Percentiles rank a stretch among this genome's conserved stretches.
Conservation (phyloP, 2,888 invertebrate genomes). For the Pyrochroa serraticornis region DNA sequence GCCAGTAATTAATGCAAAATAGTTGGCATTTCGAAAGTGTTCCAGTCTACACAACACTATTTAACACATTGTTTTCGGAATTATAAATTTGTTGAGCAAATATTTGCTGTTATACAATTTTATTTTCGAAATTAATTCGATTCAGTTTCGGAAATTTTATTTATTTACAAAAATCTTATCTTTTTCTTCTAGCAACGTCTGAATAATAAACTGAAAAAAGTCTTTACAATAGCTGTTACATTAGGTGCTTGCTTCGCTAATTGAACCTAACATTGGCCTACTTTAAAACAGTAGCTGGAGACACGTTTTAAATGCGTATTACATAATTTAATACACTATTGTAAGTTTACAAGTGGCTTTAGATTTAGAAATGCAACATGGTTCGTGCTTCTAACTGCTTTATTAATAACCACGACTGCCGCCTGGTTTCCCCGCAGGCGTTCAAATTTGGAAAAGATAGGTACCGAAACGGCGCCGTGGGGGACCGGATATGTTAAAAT, state of each 20-base stretch:
- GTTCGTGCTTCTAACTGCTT: no score
- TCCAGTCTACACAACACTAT: constrained; percentile 12
- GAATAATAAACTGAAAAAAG: not conserved
- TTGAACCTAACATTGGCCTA: constrained; percentile 21
- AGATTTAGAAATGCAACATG: not conserved
- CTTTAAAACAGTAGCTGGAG: constrained; percentile 16
- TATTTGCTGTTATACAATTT: constrained; percentile 4
- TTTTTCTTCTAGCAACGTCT: not conserved
- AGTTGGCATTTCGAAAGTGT: constrained; percentile 24
- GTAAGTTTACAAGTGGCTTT: constrained; percentile 5
- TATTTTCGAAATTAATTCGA: constrained; percentile 11
- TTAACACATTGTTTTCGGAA: constrained; percentile 21
- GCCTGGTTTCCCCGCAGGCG: no score
- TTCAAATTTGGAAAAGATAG: no score
- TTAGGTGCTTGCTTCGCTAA: not conserved
- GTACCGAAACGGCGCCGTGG: no score
- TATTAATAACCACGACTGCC: no score
- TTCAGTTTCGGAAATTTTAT: constrained; percentile 6
- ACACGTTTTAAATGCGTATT: constrained; percentile 15
- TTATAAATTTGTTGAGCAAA: constrained; percentile 21
- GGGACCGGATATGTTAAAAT: no score
- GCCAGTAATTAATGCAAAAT: constrained; percentile 22
- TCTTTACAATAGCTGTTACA: no score
- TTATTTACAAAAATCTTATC: not conserved
- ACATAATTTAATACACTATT: constrained; percentile 13